Conservation (phyloP, 2,888 invertebrate species). For the Lasius fuliginosus region DNA sequence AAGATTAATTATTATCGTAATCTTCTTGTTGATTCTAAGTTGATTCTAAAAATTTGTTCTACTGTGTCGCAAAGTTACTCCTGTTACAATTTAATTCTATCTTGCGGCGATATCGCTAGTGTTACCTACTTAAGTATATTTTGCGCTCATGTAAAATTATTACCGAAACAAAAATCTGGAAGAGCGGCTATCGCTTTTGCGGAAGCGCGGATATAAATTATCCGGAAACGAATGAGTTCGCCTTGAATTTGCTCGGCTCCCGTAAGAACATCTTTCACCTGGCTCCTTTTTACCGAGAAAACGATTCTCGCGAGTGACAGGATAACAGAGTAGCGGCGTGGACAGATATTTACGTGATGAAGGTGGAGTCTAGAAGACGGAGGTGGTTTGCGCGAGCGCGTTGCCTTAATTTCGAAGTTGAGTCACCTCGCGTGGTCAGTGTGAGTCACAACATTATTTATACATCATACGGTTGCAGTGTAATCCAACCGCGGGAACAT, state of each 20-base stretch:
- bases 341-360: constrained; percentile 75
- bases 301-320: constrained; percentile 61
- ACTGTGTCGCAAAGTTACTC: neutral
- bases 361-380: constrained; percentile 49
- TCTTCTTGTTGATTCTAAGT: neutral
- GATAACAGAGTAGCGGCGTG: constrained; percentile 67
- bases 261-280: constrained; percentile 65
- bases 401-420: constrained; percentile 76
- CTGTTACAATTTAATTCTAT: neutral
- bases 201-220: constrained; percentile 13
- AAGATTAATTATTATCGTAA: neutral
- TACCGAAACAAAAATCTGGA: neutral
- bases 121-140: neutral
- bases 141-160: neutral
- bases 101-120: neutral
- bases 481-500: constrained; percentile 46
- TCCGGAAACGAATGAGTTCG: constrained; percentile 38
- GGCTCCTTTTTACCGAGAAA: constrained; percentile 55
- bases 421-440: constrained; percentile 77
- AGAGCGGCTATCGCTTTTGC: neutral
- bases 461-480: constrained; percentile 67
- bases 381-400: constrained; percentile 56
- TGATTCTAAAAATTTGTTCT: too few relatives aligned
- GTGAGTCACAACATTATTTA: constrained; percentile 82
- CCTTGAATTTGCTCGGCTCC: constrained; percentile 62